Percentiles rank a stretch among this genome's conserved stretches.
These are phyloP conservation scores for Andrena flavipes DNA, from an alignment of 2,888 invertebrate species.

Conservation along the genomic window DNA sequence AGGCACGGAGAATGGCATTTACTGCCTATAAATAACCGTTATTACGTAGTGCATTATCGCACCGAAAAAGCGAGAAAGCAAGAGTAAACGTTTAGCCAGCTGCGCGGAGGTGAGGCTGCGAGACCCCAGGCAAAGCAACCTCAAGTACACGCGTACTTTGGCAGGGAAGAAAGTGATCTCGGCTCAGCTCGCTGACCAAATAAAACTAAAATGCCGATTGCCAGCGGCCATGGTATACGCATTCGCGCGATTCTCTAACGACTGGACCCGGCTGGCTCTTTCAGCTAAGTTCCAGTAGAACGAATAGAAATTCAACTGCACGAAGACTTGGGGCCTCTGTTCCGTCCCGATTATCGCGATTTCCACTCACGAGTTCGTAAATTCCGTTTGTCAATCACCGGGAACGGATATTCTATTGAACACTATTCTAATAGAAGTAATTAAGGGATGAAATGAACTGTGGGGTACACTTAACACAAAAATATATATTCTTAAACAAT, in stretches of 20 bases:
- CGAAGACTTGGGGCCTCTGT: too few species aligned
- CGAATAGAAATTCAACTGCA: neutral
- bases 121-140: conserved; percentile 26
- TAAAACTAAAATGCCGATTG: conserved; percentile 14
- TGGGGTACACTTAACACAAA: too few species aligned
- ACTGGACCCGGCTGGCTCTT: neutral
- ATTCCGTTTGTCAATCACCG: too few species aligned
- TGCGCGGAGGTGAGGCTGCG: conserved; percentile 34
- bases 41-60: conserved; percentile 68
- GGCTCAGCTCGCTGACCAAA: conserved; percentile 4
- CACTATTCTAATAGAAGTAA: too few species aligned
- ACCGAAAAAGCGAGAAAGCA: conserved; percentile 53
- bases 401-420: too few species aligned
- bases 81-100: conserved; percentile 59
- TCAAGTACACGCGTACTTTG: conserved; percentile 22
- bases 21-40: conserved; percentile 72
- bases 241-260: neutral
- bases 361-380: too few species aligned
- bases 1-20: conserved; percentile 58
- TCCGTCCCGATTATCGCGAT: too few species aligned
- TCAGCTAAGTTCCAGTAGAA: too few species aligned
- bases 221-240: neutral
- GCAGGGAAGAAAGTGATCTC: conserved; percentile 32
- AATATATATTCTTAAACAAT: too few species aligned
- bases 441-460: too few species aligned